Base-by-base conservation (phyloP, 1,140 invertebrate genomes). In the Heliconius nattereri region DNA sequence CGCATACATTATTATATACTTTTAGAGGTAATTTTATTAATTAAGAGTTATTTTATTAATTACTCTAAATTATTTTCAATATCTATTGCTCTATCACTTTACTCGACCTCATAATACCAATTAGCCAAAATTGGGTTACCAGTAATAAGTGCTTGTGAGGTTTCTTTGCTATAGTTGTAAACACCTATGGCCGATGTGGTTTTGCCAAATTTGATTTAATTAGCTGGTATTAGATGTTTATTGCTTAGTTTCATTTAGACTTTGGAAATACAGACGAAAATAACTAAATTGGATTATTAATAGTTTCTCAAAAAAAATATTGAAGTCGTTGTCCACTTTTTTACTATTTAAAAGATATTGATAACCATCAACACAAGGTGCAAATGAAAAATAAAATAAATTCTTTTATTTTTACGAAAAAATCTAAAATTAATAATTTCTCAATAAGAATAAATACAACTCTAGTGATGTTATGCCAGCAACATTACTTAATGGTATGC, bases 91-190 rank as follows among this genome's bases (percentile, higher is more conserved):
- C 60, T 66, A 29, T 66, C 26, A 66, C 26, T 23, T 57, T 66
- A 13, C 26, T 66, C 5, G 29, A 66, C 60, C 60, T 66, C 23
- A 29, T 16, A 66, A 29, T 66, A 26, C 26, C 11, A 66, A 66
- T 66, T 66, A 29, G 60, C 60, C 13, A 66, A 66, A 66, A 66
- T 66, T 66, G 60, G 60, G 60, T 66, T 66, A 66, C 60, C 60
- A 66, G 23, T 16, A 66, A 66, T 66, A 66, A 26, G 23, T 13
- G 60, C 60, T 66, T 66, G 60, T 29, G 26, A 66, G 60, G 60
- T 66, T 66, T 66, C 60, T 66, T 66, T 66, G 23, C 26, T 66
- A 6, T 26, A 66, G 11, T 29, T 23, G 60, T 66, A 66, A 66
- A 7, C 54, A 60, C n/a, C 26, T 66, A 66, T 66, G 23, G 23